A percentile compares a stretch with the other conserved stretches of the same genome.
Evolutionary conservation across 2,888 invertebrate species (phyloP).

Genomic region (Eustalomyia histrio): DNA sequence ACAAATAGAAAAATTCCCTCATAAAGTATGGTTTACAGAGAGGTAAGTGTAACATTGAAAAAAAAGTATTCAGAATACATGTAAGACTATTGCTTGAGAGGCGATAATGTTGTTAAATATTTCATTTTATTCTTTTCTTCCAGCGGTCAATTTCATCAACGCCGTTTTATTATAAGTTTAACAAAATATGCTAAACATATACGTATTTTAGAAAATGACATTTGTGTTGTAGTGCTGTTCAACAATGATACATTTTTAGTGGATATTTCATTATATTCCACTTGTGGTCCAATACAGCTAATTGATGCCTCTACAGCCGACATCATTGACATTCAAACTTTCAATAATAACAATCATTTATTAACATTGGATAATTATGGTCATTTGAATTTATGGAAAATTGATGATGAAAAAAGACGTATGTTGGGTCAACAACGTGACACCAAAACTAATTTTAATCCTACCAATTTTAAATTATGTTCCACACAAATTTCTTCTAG

Average conservation of each 20-base stretch:
- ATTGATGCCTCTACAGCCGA: conserved; percentile 65
- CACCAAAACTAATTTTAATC: conserved; percentile 52
- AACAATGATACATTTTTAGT: conserved; percentile 72
- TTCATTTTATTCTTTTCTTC: conserved; percentile 13
- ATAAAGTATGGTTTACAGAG: conserved; percentile 76
- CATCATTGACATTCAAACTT: conserved; percentile 72
- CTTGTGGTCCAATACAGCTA: conserved; percentile 70
- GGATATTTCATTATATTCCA: conserved; percentile 75
- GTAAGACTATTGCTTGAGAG: no score
- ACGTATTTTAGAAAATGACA: conserved; percentile 73
- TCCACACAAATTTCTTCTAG: conserved; percentile 42
- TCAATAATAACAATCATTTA: conserved; percentile 73
- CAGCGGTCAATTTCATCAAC: conserved; percentile 77
- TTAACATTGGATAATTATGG: conserved; percentile 76
- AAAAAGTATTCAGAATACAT: neutral
- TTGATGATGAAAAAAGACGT: conserved; percentile 70
- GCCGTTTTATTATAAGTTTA: conserved; percentile 76
- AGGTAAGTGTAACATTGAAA: conserved; percentile 69
- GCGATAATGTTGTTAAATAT: neutral
- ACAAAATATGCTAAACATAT: conserved; percentile 71
- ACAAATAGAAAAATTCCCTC: conserved; percentile 72
- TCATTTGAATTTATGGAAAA: conserved; percentile 74
- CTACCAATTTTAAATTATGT: conserved; percentile 57
- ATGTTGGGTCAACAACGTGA: conserved; percentile 65
- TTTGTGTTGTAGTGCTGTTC: conserved; percentile 74